Evolutionary conservation across 2,888 invertebrate genomes (phyloP), one percentile per base, ranked within the genome.

Genomic region (Cinara cedri): DNA sequence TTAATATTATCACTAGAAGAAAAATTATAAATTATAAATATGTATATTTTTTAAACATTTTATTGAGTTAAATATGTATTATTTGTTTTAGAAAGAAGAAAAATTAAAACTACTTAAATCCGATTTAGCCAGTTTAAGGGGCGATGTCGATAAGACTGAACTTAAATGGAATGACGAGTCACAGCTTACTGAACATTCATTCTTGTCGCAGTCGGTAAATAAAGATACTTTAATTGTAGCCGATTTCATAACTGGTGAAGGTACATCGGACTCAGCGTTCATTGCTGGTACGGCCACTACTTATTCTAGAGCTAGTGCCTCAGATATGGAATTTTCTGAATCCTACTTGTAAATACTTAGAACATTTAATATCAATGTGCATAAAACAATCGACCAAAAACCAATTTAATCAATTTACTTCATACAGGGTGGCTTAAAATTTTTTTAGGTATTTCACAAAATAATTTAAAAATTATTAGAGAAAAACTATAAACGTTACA

Each of bases 311-410:
- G 93, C 93, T 85, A 93, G 93, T 86, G 92, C 92, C 86, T 94
- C 94, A 82, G 94, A 94, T 87, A 90, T 93, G 85, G 94, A 95
- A 86, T 93, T 94, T 87, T 94, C 94, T 83, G 94, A 94, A 86
- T 93, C 94, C 85, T 95, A 94, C 87, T 89, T 94, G 85, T 94
- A 88, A 87, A 70, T 57, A 46, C 54, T 42, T 42, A 63, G 21
- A 62, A 3, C 21, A 21, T 42, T 14, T 55, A 65, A 24, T 42
- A 24, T 54, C 24, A n/a, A 54, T 65, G n/a, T 65, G 51, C 63
- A 54, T 65, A 13, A 34, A 65, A 65, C 74, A 75, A 75, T 65
- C 65, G 74, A 75, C 74, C 74, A 75, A 65, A n/a, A 63, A 63
- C 34, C 49, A 75, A 75, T 63, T 44, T 65, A 75, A 75, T 75